Percentiles rank a stretch among this genome's conserved stretches.
Conservation (phyloP, 92 coral and sea anemone species). For the Umimayanthus chanpuru region DNA sequence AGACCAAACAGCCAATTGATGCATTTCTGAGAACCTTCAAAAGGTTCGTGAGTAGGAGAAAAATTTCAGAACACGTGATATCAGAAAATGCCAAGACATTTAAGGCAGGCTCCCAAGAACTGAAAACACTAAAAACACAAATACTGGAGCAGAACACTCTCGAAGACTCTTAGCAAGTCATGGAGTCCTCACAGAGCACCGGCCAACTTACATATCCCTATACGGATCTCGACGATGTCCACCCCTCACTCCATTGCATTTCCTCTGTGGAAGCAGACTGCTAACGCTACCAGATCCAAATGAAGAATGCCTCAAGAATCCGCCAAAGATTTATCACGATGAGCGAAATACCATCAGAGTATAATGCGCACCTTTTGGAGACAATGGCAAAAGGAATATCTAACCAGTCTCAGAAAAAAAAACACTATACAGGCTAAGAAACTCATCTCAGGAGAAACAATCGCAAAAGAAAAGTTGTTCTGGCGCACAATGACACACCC, state of each 20-base stretch:
- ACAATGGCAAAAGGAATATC: not conserved
- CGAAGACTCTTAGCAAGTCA: too few relatives aligned
- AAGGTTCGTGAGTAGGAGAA: too few relatives aligned
- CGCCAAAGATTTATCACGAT: not conserved
- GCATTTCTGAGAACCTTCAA: too few relatives aligned
- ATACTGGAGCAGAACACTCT: too few relatives aligned
- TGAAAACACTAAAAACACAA: too few relatives aligned
- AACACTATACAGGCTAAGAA: not conserved
- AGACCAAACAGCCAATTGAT: too few relatives aligned
- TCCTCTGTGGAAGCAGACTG: not conserved
- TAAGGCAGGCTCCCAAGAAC: too few relatives aligned
- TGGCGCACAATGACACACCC: conserved; percentile 32
- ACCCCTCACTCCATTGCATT: not conserved
- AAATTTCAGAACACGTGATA: too few relatives aligned
- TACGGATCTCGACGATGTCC: not conserved
- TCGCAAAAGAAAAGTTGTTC: conserved; percentile 16
- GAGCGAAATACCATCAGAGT: not conserved
- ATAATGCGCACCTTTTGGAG: not conserved
- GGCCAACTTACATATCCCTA: not conserved
- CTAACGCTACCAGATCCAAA: not conserved
- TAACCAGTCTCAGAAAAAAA: not conserved
- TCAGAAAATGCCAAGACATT: too few relatives aligned
- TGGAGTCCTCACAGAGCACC: too few relatives aligned
- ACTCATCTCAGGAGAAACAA: not conserved
- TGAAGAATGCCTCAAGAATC: not conserved